phyloP scores from a whole-genome alignment of 2,797 vertebrate genomes.

The Rhincodon typus region DNA sequence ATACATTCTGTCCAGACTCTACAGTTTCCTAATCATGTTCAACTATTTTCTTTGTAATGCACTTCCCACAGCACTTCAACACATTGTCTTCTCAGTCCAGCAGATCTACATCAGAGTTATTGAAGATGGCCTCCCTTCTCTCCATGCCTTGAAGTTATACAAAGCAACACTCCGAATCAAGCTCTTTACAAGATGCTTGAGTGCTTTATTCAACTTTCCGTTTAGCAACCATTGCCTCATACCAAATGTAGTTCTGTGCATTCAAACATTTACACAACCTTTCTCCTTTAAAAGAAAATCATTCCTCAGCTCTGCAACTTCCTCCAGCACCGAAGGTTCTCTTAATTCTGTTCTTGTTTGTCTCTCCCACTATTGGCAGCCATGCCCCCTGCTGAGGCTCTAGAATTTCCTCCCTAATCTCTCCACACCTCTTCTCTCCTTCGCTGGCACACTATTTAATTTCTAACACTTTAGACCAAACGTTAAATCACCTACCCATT shows the following conservation, averaged over 20 bases:
- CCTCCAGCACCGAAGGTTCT: background rate
- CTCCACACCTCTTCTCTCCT: background rate
- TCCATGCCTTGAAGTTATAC: too few species aligned
- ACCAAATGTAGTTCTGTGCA: background rate
- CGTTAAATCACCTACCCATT: background rate
- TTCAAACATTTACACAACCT: background rate
- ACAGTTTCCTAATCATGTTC: too few species aligned
- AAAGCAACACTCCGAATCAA: too few species aligned
- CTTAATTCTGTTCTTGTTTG: background rate
- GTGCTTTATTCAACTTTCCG: too few species aligned
- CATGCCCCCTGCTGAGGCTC: background rate
- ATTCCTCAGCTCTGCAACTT: background rate
- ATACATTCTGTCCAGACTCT: too few species aligned
- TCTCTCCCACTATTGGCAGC: background rate
- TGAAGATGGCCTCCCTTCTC: too few species aligned
- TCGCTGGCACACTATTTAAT: background rate
- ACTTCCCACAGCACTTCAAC: too few species aligned
- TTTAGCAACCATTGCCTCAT: background rate
- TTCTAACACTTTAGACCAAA: background rate
- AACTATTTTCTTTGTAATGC: too few species aligned
- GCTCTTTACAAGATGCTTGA: too few species aligned
- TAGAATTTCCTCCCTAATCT: too few species aligned
- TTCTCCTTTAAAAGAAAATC: background rate
- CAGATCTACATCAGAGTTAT: too few species aligned
- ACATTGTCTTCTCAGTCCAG: too few species aligned